These are phyloP conservation scores for Hymenochirus boettgeri DNA, from an alignment of 2,113 vertebrate genomes.

Conservation along the genomic window DNA sequence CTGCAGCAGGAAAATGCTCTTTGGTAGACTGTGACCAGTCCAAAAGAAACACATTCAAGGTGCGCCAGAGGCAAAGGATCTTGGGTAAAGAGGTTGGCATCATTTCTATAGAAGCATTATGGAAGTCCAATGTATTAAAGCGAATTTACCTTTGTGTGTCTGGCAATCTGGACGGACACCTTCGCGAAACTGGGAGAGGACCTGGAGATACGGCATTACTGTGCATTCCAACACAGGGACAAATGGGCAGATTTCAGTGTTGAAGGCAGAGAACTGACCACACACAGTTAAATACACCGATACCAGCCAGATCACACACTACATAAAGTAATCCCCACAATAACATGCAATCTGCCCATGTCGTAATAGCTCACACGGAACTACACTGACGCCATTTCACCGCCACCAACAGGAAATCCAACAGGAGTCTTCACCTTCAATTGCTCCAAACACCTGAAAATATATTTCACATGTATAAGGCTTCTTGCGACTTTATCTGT, in stretches of 20 bases:
- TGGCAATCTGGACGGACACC: conserved; percentile 79
- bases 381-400: conserved; percentile 70
- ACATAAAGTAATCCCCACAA: background rate
- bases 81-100: no score
- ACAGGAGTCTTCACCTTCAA: conserved; percentile 77
- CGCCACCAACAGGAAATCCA: conserved; percentile 85
- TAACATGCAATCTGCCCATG: no score
- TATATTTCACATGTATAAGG: no score
- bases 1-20: no score
- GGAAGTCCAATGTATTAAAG: background rate
- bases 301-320: background rate
- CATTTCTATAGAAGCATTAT: background rate
- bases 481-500: no score
- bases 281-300: background rate
- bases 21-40: no score
- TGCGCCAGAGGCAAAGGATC: no score
- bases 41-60: no score
- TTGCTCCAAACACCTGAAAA: conserved; percentile 83
- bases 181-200: conserved; percentile 87
- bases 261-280: no score
- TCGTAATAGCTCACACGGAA: conserved; percentile 10
- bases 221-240: conserved; percentile 75
- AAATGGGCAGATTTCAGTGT: background rate
- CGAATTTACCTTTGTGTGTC: conserved; percentile 76
- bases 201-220: conserved; percentile 87